These are phyloP conservation scores for Trichopria drosophilae DNA, from an alignment of 2,888 invertebrate species.

Conservation along the genomic window DNA sequence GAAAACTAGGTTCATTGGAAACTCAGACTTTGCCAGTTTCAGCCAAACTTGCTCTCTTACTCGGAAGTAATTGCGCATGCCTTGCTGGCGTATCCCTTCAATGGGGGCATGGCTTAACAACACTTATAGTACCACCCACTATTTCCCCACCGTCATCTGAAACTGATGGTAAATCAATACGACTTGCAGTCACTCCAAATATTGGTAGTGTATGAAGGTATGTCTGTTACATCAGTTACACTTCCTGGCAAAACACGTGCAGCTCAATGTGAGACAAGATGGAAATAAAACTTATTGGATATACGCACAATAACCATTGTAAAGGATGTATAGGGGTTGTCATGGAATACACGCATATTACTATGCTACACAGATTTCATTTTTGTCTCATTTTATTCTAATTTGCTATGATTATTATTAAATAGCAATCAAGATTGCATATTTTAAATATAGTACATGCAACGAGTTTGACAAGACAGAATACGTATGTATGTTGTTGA, in stretches of 20 bases:
- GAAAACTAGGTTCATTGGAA: slow-evolving; percentile 27
- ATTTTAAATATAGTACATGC: too few species aligned
- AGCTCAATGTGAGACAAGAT: too few species aligned
- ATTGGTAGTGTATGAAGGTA: slow-evolving; percentile 9
- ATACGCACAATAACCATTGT: too few species aligned
- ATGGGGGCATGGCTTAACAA: slow-evolving; percentile 1
- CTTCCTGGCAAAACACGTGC: slow-evolving; percentile 5
- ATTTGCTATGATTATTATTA: too few species aligned
- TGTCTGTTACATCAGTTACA: not conserved
- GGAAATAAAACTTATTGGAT: too few species aligned
- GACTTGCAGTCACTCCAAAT: slow-evolving; percentile 19
- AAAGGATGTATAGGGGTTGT: too few species aligned
- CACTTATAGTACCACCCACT: not conserved
- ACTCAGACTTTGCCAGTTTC: slow-evolving; percentile 27
- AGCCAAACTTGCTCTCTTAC: slow-evolving; percentile 20
- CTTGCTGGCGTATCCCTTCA: slow-evolving; percentile 13
- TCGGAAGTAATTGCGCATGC: slow-evolving; percentile 32
- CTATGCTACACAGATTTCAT: too few species aligned
- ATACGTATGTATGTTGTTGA: too few species aligned
- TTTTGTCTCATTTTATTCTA: too few species aligned
- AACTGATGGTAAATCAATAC: slow-evolving; percentile 58
- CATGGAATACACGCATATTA: too few species aligned
- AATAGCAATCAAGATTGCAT: too few species aligned
- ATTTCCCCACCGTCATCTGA: slow-evolving; percentile 50
- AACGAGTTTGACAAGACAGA: too few species aligned